Base-by-base conservation (phyloP, 1,140 invertebrate species). In the Drosophila mayri region DNA sequence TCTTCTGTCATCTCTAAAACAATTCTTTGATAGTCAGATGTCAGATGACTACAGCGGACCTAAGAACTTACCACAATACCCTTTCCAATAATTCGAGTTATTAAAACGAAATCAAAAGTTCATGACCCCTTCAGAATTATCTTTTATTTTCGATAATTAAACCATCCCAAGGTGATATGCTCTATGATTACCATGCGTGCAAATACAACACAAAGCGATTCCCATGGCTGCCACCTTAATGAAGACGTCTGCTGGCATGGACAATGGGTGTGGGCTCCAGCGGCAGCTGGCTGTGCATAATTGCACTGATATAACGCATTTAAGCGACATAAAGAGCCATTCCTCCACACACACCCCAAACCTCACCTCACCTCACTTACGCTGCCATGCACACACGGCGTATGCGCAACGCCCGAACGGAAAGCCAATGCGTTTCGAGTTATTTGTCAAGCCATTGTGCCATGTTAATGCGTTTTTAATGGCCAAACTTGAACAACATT, bases 381-480 rank as follows among this genome's bases (percentile, higher is more conserved):
- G 54, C 79, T 64, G 62, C 47, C 63, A 58, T 62, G 66, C 35
- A 62, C 83, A 66, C 76, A 74, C 22, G 57, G 64, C 80, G 71
- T 83, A 79, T 82, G 76, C 79, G 83, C 67, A 70, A 79, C 67
- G 50, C 41, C 57, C 63, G 63, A 66, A 44, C 67, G 67, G 64
- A 86, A 67, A 75, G 65, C 66, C 70, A 75, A 81, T 87, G 79
- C 76, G 72, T 86, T 86, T 74, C 76, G 67, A 80, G 72, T 71
- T 87, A 87, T 88, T 88, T 88, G 85, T 90, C 85, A 88, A 84
- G 85, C 84, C 77, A 90, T 88, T 88, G 80, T 88, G 62, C 62
- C 73, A 80, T 81, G 77, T 90, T 88, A 88, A 88, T 88, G 85
- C 82, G 74, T 90, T 88, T 88, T 88, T 88, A 88, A 88, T 88